A percentile compares a stretch with the other conserved stretches of the same genome.
phyloP scores from a whole-genome alignment of 2,113 vertebrate species.

The Monarcha castaneiventris region DNA sequence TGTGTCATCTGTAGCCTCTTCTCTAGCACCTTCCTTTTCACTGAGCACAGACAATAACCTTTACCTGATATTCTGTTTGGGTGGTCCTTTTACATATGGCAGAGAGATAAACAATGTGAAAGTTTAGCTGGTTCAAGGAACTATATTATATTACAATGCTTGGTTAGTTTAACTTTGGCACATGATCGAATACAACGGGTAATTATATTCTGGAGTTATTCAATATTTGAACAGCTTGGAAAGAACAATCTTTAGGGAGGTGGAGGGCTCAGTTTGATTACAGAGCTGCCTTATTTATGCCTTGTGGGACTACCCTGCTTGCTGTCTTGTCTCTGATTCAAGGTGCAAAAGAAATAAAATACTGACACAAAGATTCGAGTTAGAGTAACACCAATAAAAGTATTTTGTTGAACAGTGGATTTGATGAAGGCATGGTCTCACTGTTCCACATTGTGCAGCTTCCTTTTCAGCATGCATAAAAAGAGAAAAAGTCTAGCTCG shows the following conservation, averaged over 20 bases:
- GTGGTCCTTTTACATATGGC: slow-evolving; percentile 35
- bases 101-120: slow-evolving; percentile 12
- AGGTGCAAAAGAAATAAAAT: not conserved
- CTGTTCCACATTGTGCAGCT: not conserved
- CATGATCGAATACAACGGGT: not conserved
- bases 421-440: not conserved
- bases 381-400: not conserved
- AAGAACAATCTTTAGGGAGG: not conserved
- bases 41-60: not conserved
- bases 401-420: not conserved
- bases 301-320: not conserved
- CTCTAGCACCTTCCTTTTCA: not conserved
- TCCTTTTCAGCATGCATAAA: not conserved
- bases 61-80: not conserved
- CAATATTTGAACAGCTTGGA: slow-evolving; percentile 45
- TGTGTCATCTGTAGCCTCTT: not conserved
- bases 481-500: not conserved
- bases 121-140: slow-evolving; percentile 18
- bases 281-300: not conserved
- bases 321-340: not conserved
- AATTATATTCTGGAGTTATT: slow-evolving; percentile 22
- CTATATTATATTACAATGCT: slow-evolving; percentile 11
- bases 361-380: not conserved
- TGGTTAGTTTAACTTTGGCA: slow-evolving; percentile 37
- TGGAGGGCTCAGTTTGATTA: not conserved